A percentile compares a stretch with the other conserved stretches of the same genome.
Evolutionary conservation across 2,113 vertebrate species (phyloP).

Genomic region (Melanotaenia duboulayi): DNA sequence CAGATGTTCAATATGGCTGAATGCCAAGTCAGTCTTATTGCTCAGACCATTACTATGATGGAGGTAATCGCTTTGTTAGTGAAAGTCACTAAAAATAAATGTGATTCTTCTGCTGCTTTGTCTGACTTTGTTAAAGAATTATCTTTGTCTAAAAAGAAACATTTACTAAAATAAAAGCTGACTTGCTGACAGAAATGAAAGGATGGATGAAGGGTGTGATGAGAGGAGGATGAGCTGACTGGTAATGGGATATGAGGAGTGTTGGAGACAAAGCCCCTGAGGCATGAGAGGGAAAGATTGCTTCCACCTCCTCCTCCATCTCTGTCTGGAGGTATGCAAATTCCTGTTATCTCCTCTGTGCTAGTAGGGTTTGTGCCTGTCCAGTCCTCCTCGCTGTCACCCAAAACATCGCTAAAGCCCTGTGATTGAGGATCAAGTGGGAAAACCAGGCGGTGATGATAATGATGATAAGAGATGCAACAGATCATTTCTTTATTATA

Average conservation of each 20-base stretch:
- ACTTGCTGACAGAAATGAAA: slow-evolving; percentile 25
- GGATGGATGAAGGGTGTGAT: background rate
- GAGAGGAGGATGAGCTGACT: slow-evolving; percentile 34
- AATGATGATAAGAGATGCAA: slow-evolving; percentile 36
- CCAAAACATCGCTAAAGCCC: slow-evolving; percentile 9
- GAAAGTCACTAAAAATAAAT: slow-evolving; percentile 9
- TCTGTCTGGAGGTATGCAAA: slow-evolving; percentile 61
- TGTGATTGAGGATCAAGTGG: slow-evolving; percentile 23
- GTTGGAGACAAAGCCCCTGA: slow-evolving; percentile 50
- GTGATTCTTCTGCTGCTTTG: slow-evolving; percentile 2
- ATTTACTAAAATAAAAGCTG: slow-evolving; percentile 23
- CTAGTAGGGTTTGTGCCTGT: background rate
- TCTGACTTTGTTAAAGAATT: slow-evolving; percentile 10
- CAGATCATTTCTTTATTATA: slow-evolving; percentile 56
- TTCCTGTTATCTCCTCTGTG: slow-evolving; percentile 47
- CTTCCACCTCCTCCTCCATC: slow-evolving; percentile 48
- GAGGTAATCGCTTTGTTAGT: slow-evolving; percentile 13
- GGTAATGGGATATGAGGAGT: slow-evolving; percentile 44
- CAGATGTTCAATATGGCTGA: slow-evolving; percentile 24
- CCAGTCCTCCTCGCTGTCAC: slow-evolving; percentile 21
- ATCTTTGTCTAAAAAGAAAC: slow-evolving; percentile 19
- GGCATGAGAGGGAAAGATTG: slow-evolving; percentile 65
- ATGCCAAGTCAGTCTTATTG: slow-evolving; percentile 5
- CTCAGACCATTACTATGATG: slow-evolving; percentile 11
- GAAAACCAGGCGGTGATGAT: slow-evolving; percentile 33